Base-by-base conservation (phyloP, 2,113 vertebrate species). In the Dipodomys stephensi region DNA sequence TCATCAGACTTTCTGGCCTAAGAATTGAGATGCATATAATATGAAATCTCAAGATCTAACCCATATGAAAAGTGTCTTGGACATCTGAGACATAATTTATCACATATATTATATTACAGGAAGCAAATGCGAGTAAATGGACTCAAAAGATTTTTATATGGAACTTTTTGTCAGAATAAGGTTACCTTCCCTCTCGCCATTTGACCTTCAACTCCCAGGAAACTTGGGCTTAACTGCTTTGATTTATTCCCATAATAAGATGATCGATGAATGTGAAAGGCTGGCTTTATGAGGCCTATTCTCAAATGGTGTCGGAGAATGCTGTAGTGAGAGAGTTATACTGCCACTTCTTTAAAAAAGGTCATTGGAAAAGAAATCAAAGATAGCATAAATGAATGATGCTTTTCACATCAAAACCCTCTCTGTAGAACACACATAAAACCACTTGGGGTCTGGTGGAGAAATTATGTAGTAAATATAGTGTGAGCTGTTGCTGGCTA, bases 211-310 rank as follows among this genome's bases (percentile, higher is more conserved):
- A 22, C 84, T 98, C 95, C 83, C 94, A 12, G 25, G 95, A 97
- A 97, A 94, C 72, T 87, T 28, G 60, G 88, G 71, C 89, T 96
- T 97, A 97, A 97, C 67, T 78, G 69, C 96, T 97, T 97, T 98
- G 96, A 98, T 98, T 97, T 97, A 97, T 93, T 97, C 81, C 94
- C 85, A 76, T 97, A 97, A 97, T 97, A 97, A 98, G 96, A 94
- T 96, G 95, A 97, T 97, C 2, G 64, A 98, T 98, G 97, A 97
- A 97, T 92, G 95, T 96, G 95, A 97, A 97, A 97, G 88, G 69
- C 96, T 89, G 53, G 81, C 92, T 98, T 98, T 97, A 98, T 96
- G 96, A 97, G 90, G 94, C 88, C 94, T 97, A 94, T 97, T 94
- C 91, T 97, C 53, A 78, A 83, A 95, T 85, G 85, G 93, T 96